Conservation (phyloP, 2,797 vertebrate genomes). For the Eulemur coronatus region DNA sequence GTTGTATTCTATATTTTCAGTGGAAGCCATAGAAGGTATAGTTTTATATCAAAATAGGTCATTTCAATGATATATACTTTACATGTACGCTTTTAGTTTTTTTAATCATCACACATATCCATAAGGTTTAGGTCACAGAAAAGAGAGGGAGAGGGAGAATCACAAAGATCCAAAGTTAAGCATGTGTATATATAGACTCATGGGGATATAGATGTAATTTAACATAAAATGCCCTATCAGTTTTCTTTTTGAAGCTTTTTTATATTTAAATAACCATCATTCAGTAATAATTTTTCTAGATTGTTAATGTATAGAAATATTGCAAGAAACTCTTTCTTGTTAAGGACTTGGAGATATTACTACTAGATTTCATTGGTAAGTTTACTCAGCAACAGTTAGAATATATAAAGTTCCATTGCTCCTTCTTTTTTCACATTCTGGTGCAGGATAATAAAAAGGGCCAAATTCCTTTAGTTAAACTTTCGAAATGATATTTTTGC, state of each 20-base stretch:
- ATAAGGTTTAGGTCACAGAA: not conserved
- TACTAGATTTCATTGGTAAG: conserved; percentile 48
- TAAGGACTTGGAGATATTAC: not conserved
- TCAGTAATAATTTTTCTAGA: not conserved
- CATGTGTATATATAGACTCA: not conserved
- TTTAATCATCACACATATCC: not conserved
- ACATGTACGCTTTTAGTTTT: not conserved
- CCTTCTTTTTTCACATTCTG: not conserved
- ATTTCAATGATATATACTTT: not conserved
- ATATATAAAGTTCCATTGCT: conserved; percentile 17
- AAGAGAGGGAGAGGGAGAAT: not conserved
- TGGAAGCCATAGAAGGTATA: not conserved
- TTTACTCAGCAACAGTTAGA: conserved; percentile 73
- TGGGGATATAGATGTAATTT: not conserved
- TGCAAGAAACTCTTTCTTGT: not conserved
- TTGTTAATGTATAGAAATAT: not conserved
- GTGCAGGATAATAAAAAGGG: conserved; percentile 68
- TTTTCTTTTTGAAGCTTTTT: not conserved
- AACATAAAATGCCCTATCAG: not conserved
- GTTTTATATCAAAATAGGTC: not conserved
- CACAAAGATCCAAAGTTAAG: not conserved
- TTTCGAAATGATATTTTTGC: conserved; percentile 77
- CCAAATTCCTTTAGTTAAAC: conserved; percentile 70
- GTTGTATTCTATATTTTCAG: not conserved
- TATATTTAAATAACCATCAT: not conserved